Evolutionary conservation across 1,140 invertebrate genomes (phyloP), one percentile per base, ranked within the genome.

Genomic region (Ylistrum balloti): DNA sequence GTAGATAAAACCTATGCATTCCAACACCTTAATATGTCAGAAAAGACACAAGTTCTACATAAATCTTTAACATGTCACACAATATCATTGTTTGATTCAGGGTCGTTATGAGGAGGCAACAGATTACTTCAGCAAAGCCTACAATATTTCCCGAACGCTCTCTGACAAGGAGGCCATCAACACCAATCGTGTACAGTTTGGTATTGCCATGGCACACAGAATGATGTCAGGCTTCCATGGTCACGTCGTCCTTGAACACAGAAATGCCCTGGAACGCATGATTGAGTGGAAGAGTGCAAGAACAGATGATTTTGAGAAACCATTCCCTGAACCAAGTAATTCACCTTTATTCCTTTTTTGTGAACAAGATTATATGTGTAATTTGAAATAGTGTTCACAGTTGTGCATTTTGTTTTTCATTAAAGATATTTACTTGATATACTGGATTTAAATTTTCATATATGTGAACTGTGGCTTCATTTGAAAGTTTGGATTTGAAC

Each of bases 81-180:
- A 74, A 3, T n/a, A 11, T 74, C n/a, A 28, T 28, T 74, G 48
- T 90, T 91, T 86, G 38, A 38, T 92, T 85, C 90, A 96, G 96
- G 95, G 96, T 17, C 92, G 94, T 33, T 96, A 96, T 94, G 93
- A 95, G 56, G 94, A 96, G 91, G 96, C 96, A 0, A 93, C 94
- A 32, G 95, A 95, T 87, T 96, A 96, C 91, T 96, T 96, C 94
- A 95, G 93, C 91, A 95, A 95, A 88, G 94, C 95, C 0, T 96
- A 96, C 93, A 96, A 95, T 92, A 94, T 96, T 33, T 94, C 95
- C 5, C 92, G 95, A 34, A 94, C 95, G 33, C 89, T 95, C 90
- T 94, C 93, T 28, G 95, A 96, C 35, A 88, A 88, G 33, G 91
- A 92, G 22, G 92, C 95, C 9, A 95, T 96, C 33, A 94, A 94